Evolutionary conservation across 2,113 vertebrate species (phyloP).

Genomic region (Vicugna pacos): DNA sequence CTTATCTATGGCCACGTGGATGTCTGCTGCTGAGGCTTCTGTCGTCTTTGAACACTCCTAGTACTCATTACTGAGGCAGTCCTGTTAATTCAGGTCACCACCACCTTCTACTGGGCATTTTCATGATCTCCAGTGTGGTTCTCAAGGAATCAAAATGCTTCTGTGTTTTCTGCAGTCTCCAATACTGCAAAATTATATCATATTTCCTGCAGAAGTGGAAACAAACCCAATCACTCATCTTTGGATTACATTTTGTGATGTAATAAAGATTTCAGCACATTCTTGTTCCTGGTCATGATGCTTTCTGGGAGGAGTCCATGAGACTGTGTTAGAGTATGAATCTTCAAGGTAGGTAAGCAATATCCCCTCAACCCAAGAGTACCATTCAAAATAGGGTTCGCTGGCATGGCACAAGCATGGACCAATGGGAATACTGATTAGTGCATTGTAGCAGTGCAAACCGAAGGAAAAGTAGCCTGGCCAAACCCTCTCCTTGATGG

Average conservation of each 20-base stretch:
- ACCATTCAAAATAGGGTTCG: neutral
- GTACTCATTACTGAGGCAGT: neutral
- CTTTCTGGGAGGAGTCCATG: neutral
- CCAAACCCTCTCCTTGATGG: neutral
- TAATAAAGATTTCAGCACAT: neutral
- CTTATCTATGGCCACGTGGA: neutral
- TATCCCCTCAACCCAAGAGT: conserved; percentile 12
- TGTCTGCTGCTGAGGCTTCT: conserved; percentile 20
- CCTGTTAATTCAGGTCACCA: neutral
- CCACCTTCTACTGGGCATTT: neutral
- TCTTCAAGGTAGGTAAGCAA: neutral
- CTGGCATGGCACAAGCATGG: neutral
- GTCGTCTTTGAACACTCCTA: neutral
- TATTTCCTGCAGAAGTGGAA: conserved; percentile 33
- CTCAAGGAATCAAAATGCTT: conserved; percentile 47
- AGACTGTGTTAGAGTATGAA: neutral
- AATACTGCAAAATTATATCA: neutral
- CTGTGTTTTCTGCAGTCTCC: neutral
- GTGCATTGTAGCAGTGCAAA: neutral
- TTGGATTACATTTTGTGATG: neutral
- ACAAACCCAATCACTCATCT: neutral
- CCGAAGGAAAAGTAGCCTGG: neutral
- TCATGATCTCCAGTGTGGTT: neutral
- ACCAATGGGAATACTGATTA: neutral
- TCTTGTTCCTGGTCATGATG: neutral